Conservation (phyloP, 2,797 vertebrate species). For the Sebastes matsubarae region DNA sequence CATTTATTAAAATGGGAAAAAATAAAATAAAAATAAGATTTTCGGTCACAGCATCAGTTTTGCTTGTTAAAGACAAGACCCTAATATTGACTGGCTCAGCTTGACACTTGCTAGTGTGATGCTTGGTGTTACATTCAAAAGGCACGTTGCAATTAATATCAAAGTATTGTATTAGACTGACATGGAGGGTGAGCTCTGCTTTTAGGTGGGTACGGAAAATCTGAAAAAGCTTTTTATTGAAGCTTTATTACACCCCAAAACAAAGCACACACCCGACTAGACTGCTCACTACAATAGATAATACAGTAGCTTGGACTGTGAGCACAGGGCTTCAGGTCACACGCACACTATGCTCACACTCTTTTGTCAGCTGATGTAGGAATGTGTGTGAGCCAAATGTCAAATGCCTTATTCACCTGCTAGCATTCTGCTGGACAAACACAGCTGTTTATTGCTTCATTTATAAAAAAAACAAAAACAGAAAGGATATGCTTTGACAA, state of each 20-base stretch:
- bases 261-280: neutral
- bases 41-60: neutral
- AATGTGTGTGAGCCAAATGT: constrained; percentile 67
- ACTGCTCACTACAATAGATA: neutral
- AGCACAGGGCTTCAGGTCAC: neutral
- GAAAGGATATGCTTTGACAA: neutral
- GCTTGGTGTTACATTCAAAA: too few species aligned
- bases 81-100: neutral
- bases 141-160: too few species aligned
- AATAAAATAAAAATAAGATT: neutral
- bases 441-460: constrained; percentile 16
- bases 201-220: neutral
- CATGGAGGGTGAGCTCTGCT: neutral
- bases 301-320: neutral
- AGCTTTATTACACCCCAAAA: too few species aligned
- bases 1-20: neutral
- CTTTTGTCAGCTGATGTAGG: constrained; percentile 74
- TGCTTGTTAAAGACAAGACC: neutral
- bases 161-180: neutral
- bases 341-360: constrained; percentile 19
- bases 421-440: constrained; percentile 33
- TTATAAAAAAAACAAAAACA: neutral
- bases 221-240: neutral
- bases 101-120: neutral
- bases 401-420: constrained; percentile 72